Evolutionary conservation across 35 echinoderm and acorn worm genomes (phyloP).

Genomic region (Apostichopus californicus): DNA sequence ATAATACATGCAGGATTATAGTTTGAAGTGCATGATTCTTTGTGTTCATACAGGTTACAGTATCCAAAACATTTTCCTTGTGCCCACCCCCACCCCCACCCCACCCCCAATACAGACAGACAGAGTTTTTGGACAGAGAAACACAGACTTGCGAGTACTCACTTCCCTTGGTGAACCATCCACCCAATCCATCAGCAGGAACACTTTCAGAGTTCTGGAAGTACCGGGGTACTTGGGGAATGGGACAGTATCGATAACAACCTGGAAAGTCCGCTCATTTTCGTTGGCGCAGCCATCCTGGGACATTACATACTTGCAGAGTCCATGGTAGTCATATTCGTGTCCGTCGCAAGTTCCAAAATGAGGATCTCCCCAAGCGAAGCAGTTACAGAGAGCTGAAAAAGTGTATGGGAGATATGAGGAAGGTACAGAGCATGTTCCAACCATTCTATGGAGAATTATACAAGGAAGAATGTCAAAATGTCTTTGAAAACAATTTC

Average conservation of each 20-base stretch:
- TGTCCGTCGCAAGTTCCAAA: slow-evolving; percentile 50
- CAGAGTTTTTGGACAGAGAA: too few species aligned
- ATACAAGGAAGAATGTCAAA: too few species aligned
- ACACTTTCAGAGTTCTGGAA: background rate
- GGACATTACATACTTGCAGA: slow-evolving; percentile 15
- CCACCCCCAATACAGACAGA: too few species aligned
- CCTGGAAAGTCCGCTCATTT: background rate
- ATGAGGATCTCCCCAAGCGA: slow-evolving; percentile 50
- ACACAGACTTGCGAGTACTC: background rate
- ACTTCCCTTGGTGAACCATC: background rate
- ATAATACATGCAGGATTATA: too few species aligned
- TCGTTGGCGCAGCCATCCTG: slow-evolving; percentile 6
- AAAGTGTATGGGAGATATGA: background rate
- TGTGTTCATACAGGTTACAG: too few species aligned
- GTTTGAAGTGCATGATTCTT: too few species aligned
- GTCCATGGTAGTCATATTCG: slow-evolving; percentile 21
- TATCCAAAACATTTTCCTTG: too few species aligned
- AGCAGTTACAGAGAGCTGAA: slow-evolving; percentile 22
- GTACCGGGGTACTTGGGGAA: slow-evolving; percentile 24
- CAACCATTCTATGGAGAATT: too few species aligned
- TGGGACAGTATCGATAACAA: background rate
- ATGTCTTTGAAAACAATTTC: too few species aligned
- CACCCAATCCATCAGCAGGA: background rate
- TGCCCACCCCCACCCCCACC: too few species aligned
- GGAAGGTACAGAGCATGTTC: background rate